Base-by-base conservation (phyloP, 30 jellyfish, hydroid and myxozoan species). In the Morbakka virulenta region DNA sequence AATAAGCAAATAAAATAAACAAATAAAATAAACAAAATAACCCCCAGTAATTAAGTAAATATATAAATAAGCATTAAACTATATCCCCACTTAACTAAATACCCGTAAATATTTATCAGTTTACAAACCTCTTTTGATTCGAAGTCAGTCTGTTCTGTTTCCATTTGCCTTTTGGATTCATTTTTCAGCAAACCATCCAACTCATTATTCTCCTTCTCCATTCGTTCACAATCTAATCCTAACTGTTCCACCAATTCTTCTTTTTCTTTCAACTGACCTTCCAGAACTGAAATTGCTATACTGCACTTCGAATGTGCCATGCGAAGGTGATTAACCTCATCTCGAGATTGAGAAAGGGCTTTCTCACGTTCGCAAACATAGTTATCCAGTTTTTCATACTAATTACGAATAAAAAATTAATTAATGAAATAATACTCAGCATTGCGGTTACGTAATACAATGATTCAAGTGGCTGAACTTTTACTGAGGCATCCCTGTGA, bases 311-410 rank as follows among this genome's bases (percentile, higher is more conserved):
- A 74, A 53, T 75, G 87, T 27, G 67, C 72, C 1, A 86, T 41
- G 61, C 81, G 80, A 21, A 88, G 47, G 25, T 81, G 95, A 0
- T 77, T 65, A 30, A 88, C 26, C 49, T 88, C 97, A 32, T 88
- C 97, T 1, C 95, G 83, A 0, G 89, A 88, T 33, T 73, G 85
- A 13, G 86, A 79, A 2, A 87, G 57, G 26, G 95, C 95, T 2
- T 83, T 83, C 51, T 83, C 95, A 4, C 95, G 95, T 33, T 83
- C 85, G 26, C 87, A 72, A 12, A 83, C 28, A 67, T 87, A 87
- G 1, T 82, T 80, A 47, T 87, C 96, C 14, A 87, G 85, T 2
- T 82, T 72, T 20, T 87, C 96, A 65, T 76, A 87, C 96, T 87
- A n/a, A n/a, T n/a, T n/a, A n/a, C n/a, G n/a, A n/a, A n/a, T n/a